phyloP scores from a whole-genome alignment of 2,113 vertebrate species.

The Pterocles gutturalis region DNA sequence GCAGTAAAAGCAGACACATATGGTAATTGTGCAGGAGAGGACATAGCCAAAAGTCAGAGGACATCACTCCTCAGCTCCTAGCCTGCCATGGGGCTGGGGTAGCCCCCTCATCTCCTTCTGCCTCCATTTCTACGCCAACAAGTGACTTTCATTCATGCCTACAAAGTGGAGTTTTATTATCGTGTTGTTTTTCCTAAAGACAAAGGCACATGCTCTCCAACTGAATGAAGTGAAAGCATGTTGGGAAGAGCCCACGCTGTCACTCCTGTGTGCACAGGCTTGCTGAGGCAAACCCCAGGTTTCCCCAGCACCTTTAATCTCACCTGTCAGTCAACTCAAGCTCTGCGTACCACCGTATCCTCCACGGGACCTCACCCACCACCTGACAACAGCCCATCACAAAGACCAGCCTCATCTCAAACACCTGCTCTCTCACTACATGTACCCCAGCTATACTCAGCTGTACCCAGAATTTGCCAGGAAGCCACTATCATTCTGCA shows the following conservation, averaged over 20 bases:
- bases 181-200: not conserved
- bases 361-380: not conserved
- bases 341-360: not conserved
- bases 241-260: not conserved
- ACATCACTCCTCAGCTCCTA: not conserved
- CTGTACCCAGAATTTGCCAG: not conserved
- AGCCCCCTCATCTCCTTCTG: not conserved
- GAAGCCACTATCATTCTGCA: not conserved
- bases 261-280: not conserved
- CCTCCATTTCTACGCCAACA: not conserved
- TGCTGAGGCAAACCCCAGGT: not conserved
- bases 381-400: not conserved
- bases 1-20: not conserved
- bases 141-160: not conserved
- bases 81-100: not conserved
- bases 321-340: not conserved
- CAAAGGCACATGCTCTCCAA: not conserved
- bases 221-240: not conserved
- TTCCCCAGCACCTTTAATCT: not conserved
- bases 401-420: not conserved
- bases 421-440: not conserved
- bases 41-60: not conserved
- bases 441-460: not conserved
- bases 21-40: not conserved
- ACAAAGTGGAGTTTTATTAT: not conserved